Percentiles rank a stretch among this genome's conserved stretches.
phyloP scores from a whole-genome alignment of 2,797 vertebrate species.

The Melanotaenia nigrans region DNA sequence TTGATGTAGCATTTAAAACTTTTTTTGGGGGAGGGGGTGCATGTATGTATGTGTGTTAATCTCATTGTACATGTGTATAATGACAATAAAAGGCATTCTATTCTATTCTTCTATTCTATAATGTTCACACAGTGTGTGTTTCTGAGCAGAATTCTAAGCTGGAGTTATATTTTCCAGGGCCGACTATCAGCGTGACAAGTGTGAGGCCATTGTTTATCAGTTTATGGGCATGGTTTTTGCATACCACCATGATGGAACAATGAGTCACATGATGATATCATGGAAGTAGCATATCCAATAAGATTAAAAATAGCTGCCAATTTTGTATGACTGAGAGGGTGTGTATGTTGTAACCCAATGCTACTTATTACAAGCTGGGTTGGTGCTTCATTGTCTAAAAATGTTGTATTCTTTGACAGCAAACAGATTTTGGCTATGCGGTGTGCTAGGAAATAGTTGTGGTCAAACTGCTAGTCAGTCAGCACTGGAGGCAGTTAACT shows the following conservation, averaged over 20 bases:
- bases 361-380: constrained; percentile 22
- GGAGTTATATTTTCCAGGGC: constrained; percentile 43
- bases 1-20: background rate
- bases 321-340: constrained; percentile 41
- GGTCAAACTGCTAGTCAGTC: background rate
- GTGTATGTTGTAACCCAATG: constrained; percentile 35
- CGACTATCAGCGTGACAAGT: constrained; percentile 39
- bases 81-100: too few relatives aligned
- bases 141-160: constrained; percentile 40
- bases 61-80: too few relatives aligned
- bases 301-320: constrained; percentile 62
- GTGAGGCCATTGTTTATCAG: constrained; percentile 63
- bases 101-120: too few relatives aligned
- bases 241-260: constrained; percentile 69
- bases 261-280: constrained; percentile 67
- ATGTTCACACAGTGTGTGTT: constrained; percentile 14
- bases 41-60: constrained; percentile 23
- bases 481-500: background rate
- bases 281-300: constrained; percentile 56
- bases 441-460: background rate
- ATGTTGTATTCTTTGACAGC: constrained; percentile 6
- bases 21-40: background rate
- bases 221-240: constrained; percentile 59
- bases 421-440: constrained; percentile 5
- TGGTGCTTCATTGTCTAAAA: constrained; percentile 35